Conservation (phyloP, 2,888 invertebrate genomes). For the Rhorus exstirpatorius region DNA sequence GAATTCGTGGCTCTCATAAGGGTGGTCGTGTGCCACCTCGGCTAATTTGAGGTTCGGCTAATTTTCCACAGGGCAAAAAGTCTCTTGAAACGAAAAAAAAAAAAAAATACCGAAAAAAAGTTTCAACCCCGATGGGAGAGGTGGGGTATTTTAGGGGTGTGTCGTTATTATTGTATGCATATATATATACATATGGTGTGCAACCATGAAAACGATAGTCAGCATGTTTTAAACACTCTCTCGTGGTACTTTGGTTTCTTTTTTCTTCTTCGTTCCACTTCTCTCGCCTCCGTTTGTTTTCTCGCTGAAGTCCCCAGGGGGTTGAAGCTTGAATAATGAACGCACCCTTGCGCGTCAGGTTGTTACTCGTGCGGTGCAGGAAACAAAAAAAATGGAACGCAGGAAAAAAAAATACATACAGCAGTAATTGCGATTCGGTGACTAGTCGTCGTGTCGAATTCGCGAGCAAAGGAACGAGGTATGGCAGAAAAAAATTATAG, state of each 20-base stretch:
- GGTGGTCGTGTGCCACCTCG: conserved; percentile 65
- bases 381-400: conserved; percentile 48
- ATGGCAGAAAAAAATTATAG: conserved; percentile 4
- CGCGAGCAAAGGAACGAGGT: conserved; percentile 47
- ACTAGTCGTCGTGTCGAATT: conserved; percentile 71
- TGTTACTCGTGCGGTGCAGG: conserved; percentile 23
- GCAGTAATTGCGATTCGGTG: conserved; percentile 70
- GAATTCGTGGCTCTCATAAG: conserved; percentile 22
- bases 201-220: conserved; percentile 77
- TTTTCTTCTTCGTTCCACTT: conserved; percentile 57
- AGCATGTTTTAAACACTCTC: conserved; percentile 73
- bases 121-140: conserved; percentile 60
- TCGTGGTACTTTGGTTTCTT: conserved; percentile 53
- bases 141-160: conserved; percentile 60
- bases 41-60: conserved; percentile 82
- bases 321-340: conserved; percentile 54
- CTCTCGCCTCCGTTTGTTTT: conserved; percentile 61
- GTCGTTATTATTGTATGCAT: conserved; percentile 46
- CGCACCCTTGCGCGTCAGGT: conserved; percentile 60
- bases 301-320: conserved; percentile 42
- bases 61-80: conserved; percentile 79
- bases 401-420: conserved; percentile 51
- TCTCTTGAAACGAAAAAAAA: conserved; percentile 62
- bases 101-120: conserved; percentile 70
- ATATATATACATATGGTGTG: conserved; percentile 9